These are phyloP conservation scores for Amblyjoppa fuscipennis DNA, from an alignment of 2,888 invertebrate species.

Conservation along the genomic window DNA sequence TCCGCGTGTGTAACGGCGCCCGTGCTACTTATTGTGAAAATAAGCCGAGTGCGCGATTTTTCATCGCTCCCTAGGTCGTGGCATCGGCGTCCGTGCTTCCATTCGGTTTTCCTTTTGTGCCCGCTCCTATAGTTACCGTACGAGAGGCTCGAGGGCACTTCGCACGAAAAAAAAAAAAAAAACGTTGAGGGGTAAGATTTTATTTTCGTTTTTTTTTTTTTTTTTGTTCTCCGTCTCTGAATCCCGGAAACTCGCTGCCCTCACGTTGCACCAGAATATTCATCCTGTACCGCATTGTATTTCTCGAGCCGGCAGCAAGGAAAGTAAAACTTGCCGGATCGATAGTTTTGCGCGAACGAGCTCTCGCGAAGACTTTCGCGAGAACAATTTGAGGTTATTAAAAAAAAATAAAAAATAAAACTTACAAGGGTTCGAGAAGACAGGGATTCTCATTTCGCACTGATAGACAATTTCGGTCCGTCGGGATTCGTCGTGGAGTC, in stretches of 20 bases:
- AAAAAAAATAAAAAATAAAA: neutral
- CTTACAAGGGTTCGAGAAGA: neutral
- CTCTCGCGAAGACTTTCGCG: neutral
- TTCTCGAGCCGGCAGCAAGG: neutral
- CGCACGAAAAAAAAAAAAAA: neutral
- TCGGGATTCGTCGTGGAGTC: too few species aligned
- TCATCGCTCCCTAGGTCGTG: neutral
- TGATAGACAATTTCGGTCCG: too few species aligned
- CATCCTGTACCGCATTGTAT: neutral
- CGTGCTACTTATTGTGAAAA: constrained; percentile 12
- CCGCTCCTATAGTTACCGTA: neutral
- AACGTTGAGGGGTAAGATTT: neutral
- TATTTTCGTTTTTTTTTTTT: too few species aligned
- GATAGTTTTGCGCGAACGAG: constrained; percentile 26
- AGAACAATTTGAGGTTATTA: neutral
- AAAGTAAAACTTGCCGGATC: constrained; percentile 35
- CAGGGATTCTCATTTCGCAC: neutral
- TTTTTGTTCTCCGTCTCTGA: neutral
- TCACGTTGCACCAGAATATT: neutral
- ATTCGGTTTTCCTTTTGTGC: neutral
- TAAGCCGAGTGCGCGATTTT: neutral
- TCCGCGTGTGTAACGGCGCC: constrained; percentile 21
- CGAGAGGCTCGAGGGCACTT: neutral
- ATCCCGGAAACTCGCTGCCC: neutral
- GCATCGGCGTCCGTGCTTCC: neutral